phyloP scores from a whole-genome alignment of 2,113 vertebrate genomes.

The Protobothrops flavoviridis region DNA sequence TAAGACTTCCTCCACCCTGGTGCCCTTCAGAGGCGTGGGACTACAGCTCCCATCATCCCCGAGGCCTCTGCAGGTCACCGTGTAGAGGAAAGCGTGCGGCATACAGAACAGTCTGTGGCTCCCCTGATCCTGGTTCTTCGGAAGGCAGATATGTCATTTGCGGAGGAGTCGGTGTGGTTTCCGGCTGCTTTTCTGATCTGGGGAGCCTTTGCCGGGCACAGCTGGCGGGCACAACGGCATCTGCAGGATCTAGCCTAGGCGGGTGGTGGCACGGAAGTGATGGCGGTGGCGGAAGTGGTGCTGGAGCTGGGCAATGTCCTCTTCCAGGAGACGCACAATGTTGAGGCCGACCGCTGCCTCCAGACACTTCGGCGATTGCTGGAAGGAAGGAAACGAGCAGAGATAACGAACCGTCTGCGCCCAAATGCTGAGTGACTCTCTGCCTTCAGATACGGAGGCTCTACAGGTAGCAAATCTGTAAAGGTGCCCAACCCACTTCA shows the following conservation, averaged over 20 bases:
- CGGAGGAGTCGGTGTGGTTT: neutral
- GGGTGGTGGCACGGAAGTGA: accelerated
- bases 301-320: neutral
- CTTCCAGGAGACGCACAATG: conserved; percentile 19
- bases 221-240: accelerated
- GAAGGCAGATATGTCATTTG: neutral
- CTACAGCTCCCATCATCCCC: neutral
- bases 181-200: too few relatives aligned
- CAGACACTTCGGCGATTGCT: conserved; percentile 28
- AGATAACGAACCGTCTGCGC: accelerated
- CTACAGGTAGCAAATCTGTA: neutral
- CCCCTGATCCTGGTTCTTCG: neutral
- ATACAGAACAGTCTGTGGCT: neutral
- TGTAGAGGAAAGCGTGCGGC: neutral
- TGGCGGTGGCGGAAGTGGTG: neutral
- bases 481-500: neutral
- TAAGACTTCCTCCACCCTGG: neutral
- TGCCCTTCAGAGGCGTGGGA: neutral
- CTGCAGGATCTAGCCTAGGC: neutral
- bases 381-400: neutral
- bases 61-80: neutral
- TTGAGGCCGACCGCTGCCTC: conserved; percentile 17
- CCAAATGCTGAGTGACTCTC: too few relatives aligned
- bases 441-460: neutral
- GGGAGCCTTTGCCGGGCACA: neutral